Percentiles rank a stretch among this genome's conserved stretches.
Evolutionary conservation across 2,113 vertebrate genomes (phyloP).

Genomic region (human): GRCh38 chr9:16648501-16649000

Average conservation of each 20-base stretch:
- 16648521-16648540: constrained; percentile 44
- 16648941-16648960: not conserved
- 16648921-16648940: not conserved
- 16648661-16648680: constrained; percentile 58
- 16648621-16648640: constrained; percentile 48
- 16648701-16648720: constrained; percentile 56
- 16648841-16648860: constrained; percentile 36
- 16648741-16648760: constrained; percentile 62
- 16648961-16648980: not conserved
- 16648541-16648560: constrained; percentile 42
- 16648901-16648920: not conserved
- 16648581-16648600: constrained; percentile 50
- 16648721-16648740: constrained; percentile 69
- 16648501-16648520: constrained; percentile 61
- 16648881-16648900: not conserved
- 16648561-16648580: constrained; percentile 25
- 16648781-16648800: constrained; percentile 71
- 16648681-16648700: constrained; percentile 66
- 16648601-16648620: constrained; percentile 67
- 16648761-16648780: constrained; percentile 64
- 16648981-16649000: not conserved
- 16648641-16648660: constrained; percentile 68
- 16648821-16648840: constrained; percentile 59
- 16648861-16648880: constrained; percentile 40
- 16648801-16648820: constrained; percentile 51